phyloP scores from a whole-genome alignment of 2,113 vertebrate species.

The Riparia riparia region DNA sequence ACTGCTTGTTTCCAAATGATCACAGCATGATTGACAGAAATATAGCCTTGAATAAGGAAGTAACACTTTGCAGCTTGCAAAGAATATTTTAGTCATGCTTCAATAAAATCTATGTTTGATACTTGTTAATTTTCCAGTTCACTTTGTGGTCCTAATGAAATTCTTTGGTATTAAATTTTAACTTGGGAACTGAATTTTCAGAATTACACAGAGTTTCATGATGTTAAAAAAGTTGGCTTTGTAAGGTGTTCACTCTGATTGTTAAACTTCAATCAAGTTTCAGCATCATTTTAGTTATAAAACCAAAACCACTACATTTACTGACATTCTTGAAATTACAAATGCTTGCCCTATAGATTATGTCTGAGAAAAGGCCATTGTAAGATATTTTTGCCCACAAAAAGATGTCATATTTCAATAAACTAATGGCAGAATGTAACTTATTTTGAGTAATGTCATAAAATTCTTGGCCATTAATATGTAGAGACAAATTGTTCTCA shows the following conservation, averaged over 20 bases:
- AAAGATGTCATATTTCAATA: background rate
- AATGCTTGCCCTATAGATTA: background rate
- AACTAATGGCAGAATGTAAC: background rate
- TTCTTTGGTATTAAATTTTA: slow-evolving; percentile 25
- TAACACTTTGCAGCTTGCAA: background rate
- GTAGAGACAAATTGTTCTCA: background rate
- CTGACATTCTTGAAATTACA: background rate
- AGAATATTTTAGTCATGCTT: slow-evolving; percentile 19
- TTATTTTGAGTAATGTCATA: background rate
- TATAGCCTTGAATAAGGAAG: background rate
- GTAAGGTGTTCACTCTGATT: background rate
- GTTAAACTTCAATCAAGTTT: background rate
- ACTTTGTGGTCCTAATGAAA: slow-evolving; percentile 16
- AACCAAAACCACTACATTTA: background rate
- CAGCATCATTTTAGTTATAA: background rate
- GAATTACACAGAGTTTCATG: background rate
- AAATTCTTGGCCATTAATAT: background rate
- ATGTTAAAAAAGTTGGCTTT: background rate
- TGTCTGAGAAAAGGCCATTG: background rate
- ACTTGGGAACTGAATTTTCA: background rate
- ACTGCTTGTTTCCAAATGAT: background rate
- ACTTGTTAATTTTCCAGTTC: slow-evolving; percentile 26
- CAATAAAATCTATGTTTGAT: slow-evolving; percentile 8
- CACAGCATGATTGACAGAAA: slow-evolving; percentile 24
- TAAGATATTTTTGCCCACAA: background rate